Conservation (phyloP, 2,113 vertebrate genomes). For the Charadrius vociferus region DNA sequence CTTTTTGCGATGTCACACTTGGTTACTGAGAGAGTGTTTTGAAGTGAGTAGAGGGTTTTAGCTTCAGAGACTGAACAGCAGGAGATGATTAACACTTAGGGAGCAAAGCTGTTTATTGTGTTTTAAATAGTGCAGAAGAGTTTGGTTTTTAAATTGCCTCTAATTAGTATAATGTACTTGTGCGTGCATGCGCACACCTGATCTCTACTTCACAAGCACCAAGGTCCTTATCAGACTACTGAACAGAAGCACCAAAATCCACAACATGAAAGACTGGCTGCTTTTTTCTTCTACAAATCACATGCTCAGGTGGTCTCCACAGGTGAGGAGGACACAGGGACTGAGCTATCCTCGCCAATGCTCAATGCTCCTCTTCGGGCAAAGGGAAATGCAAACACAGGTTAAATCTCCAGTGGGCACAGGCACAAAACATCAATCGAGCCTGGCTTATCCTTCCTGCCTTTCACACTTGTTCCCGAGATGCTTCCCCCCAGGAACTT, state of each 20-base stretch:
- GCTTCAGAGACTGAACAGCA: slow-evolving; percentile 66
- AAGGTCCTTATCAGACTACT: background rate
- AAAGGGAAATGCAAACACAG: background rate
- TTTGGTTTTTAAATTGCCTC: slow-evolving; percentile 63
- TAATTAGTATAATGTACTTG: slow-evolving; percentile 58
- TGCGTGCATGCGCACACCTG: slow-evolving; percentile 43
- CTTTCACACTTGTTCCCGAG: background rate
- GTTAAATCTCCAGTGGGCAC: background rate
- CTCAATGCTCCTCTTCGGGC: background rate
- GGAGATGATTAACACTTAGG: slow-evolving; percentile 69
- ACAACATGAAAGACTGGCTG: background rate
- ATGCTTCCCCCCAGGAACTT: background rate
- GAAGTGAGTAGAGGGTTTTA: slow-evolving; percentile 61
- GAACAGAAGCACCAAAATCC: background rate
- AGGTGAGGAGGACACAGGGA: background rate
- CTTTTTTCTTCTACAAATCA: background rate
- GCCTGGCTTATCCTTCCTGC: background rate
- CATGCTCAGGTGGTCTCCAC: background rate
- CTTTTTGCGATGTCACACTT: slow-evolving; percentile 52
- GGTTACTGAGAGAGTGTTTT: slow-evolving; percentile 66
- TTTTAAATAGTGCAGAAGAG: slow-evolving; percentile 70
- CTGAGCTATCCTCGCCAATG: background rate
- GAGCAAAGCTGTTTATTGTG: slow-evolving; percentile 71
- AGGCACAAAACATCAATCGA: background rate
- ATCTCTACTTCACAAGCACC: slow-evolving; percentile 1